Evolutionary conservation across 2,113 vertebrate genomes (phyloP), one percentile per base, ranked within the genome.

Genomic region (Etia nguti): DNA sequence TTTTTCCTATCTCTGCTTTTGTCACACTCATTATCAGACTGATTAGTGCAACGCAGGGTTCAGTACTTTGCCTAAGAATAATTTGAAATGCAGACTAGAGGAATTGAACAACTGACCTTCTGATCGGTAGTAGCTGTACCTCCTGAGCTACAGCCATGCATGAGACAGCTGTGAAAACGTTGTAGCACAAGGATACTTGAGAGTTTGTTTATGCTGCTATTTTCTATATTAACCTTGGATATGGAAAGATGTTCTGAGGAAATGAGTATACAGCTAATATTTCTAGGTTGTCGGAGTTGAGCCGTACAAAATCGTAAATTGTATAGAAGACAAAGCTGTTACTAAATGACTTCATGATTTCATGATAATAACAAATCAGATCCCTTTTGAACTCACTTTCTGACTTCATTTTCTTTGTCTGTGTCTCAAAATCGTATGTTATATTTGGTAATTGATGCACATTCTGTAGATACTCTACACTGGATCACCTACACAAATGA

Each of bases 1-100:
- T 70, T 41, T 43, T 26, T 24, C 38, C 38, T 70, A 24, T 70
- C 65, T 38, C 5, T 73, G 38, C 38, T 16, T 46, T 73, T 18
- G 12, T 46, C 38, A 26, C 38, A 73, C 22, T 43, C 2, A 0
- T 22, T 73, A 24, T 16, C 5, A 46, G 1, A 0, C 65, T 15
- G 34, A 41, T 10, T 8, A 73, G 22, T 43, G 13, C 38, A 70
- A 70, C 38, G 24, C 38, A 16, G 13, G 38, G 65, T 70, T 70
- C 38, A 70, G 38, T 43, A 3, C 22, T 22, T 55, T 55, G 20
- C n/a, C 6, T 43, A 26, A 73, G 38, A 5, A 73, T 73, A 73
- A 24, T 18, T 73, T 73, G 38, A 73, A 73, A 73, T 73, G 22
- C 38, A 73, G 41, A 73, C 41, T 73, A 22, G 8, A 46, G n/a